Base-by-base conservation (phyloP, 2,888 invertebrate species). In the Drosophila paranaensis region DNA sequence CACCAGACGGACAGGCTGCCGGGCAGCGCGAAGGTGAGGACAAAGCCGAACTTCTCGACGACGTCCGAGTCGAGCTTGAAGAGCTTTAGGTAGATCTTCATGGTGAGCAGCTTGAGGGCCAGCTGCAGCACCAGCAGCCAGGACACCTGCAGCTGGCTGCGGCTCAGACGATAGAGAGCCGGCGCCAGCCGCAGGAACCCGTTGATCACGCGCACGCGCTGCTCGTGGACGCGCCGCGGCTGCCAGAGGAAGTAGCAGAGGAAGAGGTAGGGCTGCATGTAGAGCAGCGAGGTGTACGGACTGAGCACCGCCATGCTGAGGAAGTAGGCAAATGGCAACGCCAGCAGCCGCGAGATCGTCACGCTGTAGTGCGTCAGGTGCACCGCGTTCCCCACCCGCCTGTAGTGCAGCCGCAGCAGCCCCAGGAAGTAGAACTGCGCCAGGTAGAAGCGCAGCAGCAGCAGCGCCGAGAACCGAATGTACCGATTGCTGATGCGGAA, bases 381-480 rank as follows among this genome's bases (percentile, higher is more conserved):
- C 30, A 84, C 74, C 39, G 46, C 58, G n/a, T 80, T 80, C 1
- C 54, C 50, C 10, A 3, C 30, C 2, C 57, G 37, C 48, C 56
- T 60, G 39, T 74, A 84, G 6, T 63, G 81, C 27, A 81, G 27
- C 0, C 84, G 74, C 48, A 83, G 51, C 62, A 84, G 39, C 0
- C 84, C 84, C 51, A 81, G 16, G 27, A 71, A 67, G 10, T 74
- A 77, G 33, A 77, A 83, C 62, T 81, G 81, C 3, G 43, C 55
- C 61, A 69, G 33, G 39, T 84, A 84, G 53, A 81, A 81, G 8
- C 79, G 84, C 42, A 81, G 63, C 79, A 81, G 60, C 10, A 83
- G 39, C 40, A 78, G 39, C 10, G 48, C 75, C 50, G 84, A 84
- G 11, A 37, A 35, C 11, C 81, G 84, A 6, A 84, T 81, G 51